phyloP scores from a whole-genome alignment of 2,113 vertebrate species.

The Agapornis roseicollis region DNA sequence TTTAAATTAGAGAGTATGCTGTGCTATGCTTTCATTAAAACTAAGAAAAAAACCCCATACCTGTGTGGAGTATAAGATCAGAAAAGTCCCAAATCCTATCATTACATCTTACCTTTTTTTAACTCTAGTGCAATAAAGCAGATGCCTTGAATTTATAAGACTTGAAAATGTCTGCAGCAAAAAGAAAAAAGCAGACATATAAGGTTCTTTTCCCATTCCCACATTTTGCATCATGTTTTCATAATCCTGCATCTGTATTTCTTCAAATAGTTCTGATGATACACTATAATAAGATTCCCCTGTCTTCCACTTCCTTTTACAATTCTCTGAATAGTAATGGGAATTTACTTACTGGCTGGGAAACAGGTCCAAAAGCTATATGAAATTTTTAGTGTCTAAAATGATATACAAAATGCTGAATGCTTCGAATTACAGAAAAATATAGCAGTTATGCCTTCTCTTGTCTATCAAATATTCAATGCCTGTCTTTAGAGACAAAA shows the following conservation, averaged over 20 bases:
- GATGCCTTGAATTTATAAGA: constrained; percentile 71
- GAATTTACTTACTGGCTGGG: constrained; percentile 11
- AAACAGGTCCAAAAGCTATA: background rate
- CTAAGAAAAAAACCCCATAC: constrained; percentile 56
- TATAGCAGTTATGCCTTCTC: background rate
- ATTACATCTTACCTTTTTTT: constrained; percentile 56
- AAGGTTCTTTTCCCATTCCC: constrained; percentile 1
- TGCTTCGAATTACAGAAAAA: background rate
- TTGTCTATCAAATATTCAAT: constrained; percentile 2
- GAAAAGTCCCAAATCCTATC: constrained; percentile 66
- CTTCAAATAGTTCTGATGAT: background rate
- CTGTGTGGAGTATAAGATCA: constrained; percentile 57
- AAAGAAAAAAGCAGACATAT: constrained; percentile 32
- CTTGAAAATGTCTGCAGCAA: constrained; percentile 53
- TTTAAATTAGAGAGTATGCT: constrained; percentile 63
- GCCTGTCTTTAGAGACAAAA: constrained; percentile 4
- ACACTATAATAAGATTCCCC: background rate
- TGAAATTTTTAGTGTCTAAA: constrained; percentile 25
- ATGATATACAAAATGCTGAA: constrained; percentile 27
- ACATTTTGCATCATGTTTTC: background rate
- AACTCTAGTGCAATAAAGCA: constrained; percentile 69
- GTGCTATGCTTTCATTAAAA: constrained; percentile 60
- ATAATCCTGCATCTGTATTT: constrained; percentile 8
- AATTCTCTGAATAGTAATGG: background rate
- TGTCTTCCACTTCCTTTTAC: background rate